A percentile compares a stretch with the other conserved stretches of the same genome.
phyloP scores from a whole-genome alignment of 1,140 invertebrate genomes.

The Heliconius eleuchia region DNA sequence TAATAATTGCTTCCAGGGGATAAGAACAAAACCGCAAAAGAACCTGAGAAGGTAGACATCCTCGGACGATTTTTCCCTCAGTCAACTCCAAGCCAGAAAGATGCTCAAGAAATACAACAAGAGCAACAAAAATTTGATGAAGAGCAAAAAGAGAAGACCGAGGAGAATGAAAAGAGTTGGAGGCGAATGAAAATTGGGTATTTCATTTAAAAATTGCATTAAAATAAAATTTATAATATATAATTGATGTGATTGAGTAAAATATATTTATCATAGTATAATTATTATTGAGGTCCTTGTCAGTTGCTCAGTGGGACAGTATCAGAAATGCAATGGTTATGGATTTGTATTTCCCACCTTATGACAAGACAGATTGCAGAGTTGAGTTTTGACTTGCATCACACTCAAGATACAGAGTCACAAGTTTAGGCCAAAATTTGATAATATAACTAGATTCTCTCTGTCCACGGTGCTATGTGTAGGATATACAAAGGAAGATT shows the following conservation, averaged over 20 bases:
- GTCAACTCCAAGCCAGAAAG: conserved; percentile 49
- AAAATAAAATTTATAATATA: background rate
- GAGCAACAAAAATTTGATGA: conserved; percentile 78
- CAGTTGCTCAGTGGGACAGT: too few species aligned
- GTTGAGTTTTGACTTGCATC: too few species aligned
- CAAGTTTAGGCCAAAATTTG: too few species aligned
- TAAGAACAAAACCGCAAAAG: conserved; percentile 58
- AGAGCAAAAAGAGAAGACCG: conserved; percentile 73
- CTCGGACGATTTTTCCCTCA: conserved; percentile 76
- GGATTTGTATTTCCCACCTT: too few species aligned
- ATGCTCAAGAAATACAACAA: conserved; percentile 71
- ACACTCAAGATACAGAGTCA: too few species aligned
- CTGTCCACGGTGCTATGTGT: too few species aligned
- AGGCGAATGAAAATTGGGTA: conserved; percentile 84
- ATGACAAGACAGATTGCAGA: too few species aligned
- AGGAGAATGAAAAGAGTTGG: conserved; percentile 84
- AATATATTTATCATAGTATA: background rate
- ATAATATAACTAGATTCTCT: too few species aligned
- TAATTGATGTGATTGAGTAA: background rate
- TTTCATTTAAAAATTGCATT: background rate
- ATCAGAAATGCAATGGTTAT: too few species aligned
- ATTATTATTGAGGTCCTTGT: too few species aligned
- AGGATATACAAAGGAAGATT: too few species aligned
- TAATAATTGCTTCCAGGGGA: conserved; percentile 42
- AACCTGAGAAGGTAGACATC: conserved; percentile 67